These are phyloP conservation scores for Varecia variegata DNA, from an alignment of 2,797 vertebrate species.

Conservation along the genomic window DNA sequence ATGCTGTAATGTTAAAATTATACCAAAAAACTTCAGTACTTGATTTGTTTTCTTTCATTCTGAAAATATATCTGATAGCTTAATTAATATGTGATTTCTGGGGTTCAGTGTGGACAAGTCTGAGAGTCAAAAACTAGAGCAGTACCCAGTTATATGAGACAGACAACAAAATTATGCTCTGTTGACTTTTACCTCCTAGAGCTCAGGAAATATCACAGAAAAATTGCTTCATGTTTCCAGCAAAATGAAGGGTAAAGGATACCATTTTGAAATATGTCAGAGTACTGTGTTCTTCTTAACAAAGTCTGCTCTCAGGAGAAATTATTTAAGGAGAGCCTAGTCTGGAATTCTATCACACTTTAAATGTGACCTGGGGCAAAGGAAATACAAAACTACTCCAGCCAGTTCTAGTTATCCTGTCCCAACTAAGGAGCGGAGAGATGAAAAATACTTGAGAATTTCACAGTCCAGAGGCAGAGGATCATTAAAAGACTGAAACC, in stretches of 20 bases:
- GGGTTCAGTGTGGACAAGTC: no score
- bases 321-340: neutral
- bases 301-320: neutral
- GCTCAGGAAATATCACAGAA: neutral
- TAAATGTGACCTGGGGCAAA: neutral
- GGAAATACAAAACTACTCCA: neutral
- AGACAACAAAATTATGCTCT: neutral
- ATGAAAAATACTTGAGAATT: neutral
- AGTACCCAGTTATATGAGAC: neutral
- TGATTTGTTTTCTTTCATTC: neutral
- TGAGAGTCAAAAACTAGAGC: neutral
- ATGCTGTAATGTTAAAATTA: neutral
- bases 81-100: neutral
- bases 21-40: neutral
- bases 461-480: neutral
- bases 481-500: neutral
- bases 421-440: neutral
- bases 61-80: neutral
- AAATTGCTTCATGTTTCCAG: neutral
- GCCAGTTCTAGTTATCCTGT: neutral
- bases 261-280: neutral
- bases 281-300: neutral
- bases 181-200: neutral
- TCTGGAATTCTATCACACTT: no score
- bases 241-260: neutral